Conservation (phyloP, 1,140 invertebrate species). For the Aphelenchoides fujianensis region DNA sequence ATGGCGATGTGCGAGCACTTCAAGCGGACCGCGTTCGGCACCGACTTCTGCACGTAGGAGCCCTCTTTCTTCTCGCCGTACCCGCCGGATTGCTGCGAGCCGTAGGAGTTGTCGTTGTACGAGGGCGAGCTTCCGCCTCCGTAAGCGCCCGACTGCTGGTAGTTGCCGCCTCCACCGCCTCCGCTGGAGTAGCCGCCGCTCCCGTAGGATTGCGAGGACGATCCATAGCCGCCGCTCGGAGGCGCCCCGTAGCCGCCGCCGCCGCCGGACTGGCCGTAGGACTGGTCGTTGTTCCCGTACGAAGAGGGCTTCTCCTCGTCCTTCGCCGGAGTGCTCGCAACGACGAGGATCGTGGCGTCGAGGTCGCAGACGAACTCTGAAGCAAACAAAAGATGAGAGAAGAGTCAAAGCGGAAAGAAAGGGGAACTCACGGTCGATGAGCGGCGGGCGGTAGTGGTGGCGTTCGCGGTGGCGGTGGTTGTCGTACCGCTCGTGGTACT, state of each 20-base stretch:
- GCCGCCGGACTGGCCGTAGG: not conserved
- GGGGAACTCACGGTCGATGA: conserved; percentile 1
- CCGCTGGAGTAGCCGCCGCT: not conserved
- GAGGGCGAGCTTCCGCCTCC: too few relatives aligned
- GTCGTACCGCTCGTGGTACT: not conserved
- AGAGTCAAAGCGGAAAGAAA: too few relatives aligned
- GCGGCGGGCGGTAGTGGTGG: not conserved
- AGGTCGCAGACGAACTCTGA: conserved; percentile 26
- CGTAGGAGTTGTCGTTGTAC: not conserved
- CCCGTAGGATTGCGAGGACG: too few relatives aligned
- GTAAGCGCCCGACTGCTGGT: not conserved
- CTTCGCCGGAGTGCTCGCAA: not conserved
- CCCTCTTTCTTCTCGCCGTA: not conserved
- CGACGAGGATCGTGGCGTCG: conserved; percentile 27
- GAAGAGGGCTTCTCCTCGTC: not conserved
- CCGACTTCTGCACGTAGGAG: not conserved
- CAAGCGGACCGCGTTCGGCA: conserved; percentile 25
- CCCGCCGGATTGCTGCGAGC: too few relatives aligned
- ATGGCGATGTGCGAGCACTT: conserved; percentile 23
- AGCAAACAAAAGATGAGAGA: conserved; percentile 11
- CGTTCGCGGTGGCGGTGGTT: conserved; percentile 1
- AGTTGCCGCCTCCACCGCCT: too few relatives aligned
- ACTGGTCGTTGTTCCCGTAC: not conserved
- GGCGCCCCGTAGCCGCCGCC: too few relatives aligned
- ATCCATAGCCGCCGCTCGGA: not conserved